Conservation (phyloP, 64 coral and sea anemone genomes). For the Catalaphyllia jardinei region DNA sequence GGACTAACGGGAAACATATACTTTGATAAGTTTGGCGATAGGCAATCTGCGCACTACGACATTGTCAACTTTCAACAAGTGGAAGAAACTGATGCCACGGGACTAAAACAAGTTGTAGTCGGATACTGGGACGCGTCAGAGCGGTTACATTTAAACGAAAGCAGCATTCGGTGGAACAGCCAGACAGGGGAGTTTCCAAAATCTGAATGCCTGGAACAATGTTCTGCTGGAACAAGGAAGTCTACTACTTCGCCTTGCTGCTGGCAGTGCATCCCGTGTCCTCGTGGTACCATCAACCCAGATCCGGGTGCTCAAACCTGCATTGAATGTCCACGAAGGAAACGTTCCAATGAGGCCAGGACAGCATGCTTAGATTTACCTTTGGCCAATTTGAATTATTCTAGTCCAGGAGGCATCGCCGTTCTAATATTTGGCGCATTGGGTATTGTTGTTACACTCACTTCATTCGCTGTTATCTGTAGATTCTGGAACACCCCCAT, state of each 20-base stretch:
- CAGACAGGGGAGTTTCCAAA: slow-evolving; percentile 2
- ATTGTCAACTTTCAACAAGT: neutral
- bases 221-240: slow-evolving; percentile 48
- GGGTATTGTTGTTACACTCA: slow-evolving; percentile 37
- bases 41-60: neutral
- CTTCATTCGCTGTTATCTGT: slow-evolving; percentile 43
- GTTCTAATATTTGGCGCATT: slow-evolving; percentile 36
- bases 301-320: slow-evolving; percentile 38
- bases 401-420: slow-evolving; percentile 7
- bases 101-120: neutral
- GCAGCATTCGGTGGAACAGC: slow-evolving; percentile 33
- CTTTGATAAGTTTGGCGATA: slow-evolving; percentile 24
- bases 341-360: slow-evolving; percentile 8
- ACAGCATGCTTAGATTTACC: slow-evolving; percentile 57
- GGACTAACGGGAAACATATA: slow-evolving; percentile 34
- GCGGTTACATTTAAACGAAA: neutral
- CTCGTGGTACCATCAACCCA: slow-evolving; percentile 14
- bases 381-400: neutral
- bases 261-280: slow-evolving; percentile 66
- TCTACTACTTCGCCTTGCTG: slow-evolving; percentile 46
- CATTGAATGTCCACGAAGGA: slow-evolving; percentile 20
- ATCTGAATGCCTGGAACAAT: slow-evolving; percentile 56
- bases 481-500: slow-evolving; percentile 66
- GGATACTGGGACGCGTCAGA: neutral
- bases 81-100: neutral